A percentile compares a stretch with the other conserved stretches of the same genome.
phyloP scores from a whole-genome alignment of 2,888 invertebrate genomes.

The Aethes cnicana region DNA sequence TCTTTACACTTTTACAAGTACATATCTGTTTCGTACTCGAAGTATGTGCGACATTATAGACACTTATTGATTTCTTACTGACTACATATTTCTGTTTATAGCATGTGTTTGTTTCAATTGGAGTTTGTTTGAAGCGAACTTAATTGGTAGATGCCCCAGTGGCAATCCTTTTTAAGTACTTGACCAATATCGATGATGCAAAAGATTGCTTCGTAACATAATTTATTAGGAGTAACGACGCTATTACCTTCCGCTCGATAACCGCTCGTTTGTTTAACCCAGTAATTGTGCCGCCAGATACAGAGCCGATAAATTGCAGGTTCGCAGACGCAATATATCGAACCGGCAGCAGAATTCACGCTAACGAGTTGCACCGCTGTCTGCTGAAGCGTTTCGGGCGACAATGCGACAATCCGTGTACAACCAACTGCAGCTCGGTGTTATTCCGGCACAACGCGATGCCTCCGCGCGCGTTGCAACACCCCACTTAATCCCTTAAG shows the following conservation, averaged over 20 bases:
- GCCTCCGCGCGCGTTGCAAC: slow-evolving; percentile 32
- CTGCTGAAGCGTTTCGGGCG: slow-evolving; percentile 35
- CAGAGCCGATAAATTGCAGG: slow-evolving; percentile 58
- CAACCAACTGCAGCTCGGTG: slow-evolving; percentile 42
- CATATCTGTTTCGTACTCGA: slow-evolving; percentile 50
- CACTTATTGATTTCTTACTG: slow-evolving; percentile 44
- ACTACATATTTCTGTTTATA: slow-evolving; percentile 33
- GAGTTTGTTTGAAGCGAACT: slow-evolving; percentile 21
- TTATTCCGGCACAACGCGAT: slow-evolving; percentile 33
- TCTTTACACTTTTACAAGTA: slow-evolving; percentile 51
- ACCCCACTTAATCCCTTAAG: slow-evolving; percentile 47
- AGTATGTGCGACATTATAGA: slow-evolving; percentile 42
- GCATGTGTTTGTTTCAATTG: slow-evolving; percentile 31
- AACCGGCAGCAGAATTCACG: slow-evolving; percentile 45
- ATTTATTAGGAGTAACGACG: slow-evolving; percentile 38
- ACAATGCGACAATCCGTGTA: slow-evolving; percentile 37
- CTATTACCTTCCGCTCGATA: slow-evolving; percentile 45
- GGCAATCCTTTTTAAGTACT: slow-evolving; percentile 16
- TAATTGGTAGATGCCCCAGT: slow-evolving; percentile 23
- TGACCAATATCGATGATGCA: slow-evolving; percentile 23
- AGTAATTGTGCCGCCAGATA: slow-evolving; percentile 59
- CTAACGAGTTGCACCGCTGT: slow-evolving; percentile 49
- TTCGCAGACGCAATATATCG: slow-evolving; percentile 57
- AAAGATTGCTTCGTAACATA: slow-evolving; percentile 26
- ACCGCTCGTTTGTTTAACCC: slow-evolving; percentile 58